Evolutionary conservation across 2,888 invertebrate genomes (phyloP).

Genomic region (Griposia aprilina): DNA sequence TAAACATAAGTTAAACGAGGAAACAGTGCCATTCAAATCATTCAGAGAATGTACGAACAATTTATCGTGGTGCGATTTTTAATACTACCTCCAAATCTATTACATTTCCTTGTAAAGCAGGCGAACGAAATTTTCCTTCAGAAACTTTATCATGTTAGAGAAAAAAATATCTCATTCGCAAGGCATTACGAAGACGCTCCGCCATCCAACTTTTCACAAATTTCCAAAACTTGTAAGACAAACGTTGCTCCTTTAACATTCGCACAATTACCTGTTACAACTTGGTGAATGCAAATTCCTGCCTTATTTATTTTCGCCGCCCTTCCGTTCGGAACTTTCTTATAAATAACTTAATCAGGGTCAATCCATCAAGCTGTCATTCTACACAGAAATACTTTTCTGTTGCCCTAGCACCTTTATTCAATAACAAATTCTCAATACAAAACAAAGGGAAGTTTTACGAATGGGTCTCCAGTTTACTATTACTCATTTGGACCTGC

Average conservation of each 20-base stretch:
- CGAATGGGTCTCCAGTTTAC: constrained; percentile 75
- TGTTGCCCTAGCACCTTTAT: constrained; percentile 70
- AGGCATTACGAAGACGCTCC: constrained; percentile 65
- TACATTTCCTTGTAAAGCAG: constrained; percentile 53
- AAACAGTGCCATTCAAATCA: background rate
- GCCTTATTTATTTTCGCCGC: constrained; percentile 68
- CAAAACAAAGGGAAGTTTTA: constrained; percentile 71
- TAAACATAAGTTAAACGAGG: constrained; percentile 18
- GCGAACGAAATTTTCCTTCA: constrained; percentile 59
- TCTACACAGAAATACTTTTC: constrained; percentile 74
- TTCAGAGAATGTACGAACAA: background rate
- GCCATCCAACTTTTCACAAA: constrained; percentile 68
- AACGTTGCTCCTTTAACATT: constrained; percentile 69
- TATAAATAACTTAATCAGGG: constrained; percentile 75
- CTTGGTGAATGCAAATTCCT: constrained; percentile 68
- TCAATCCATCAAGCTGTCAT: constrained; percentile 81
- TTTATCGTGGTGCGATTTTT: constrained; percentile 19
- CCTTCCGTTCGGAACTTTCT: constrained; percentile 68
- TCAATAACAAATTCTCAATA: constrained; percentile 72
- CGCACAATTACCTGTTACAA: constrained; percentile 68
- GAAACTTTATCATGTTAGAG: constrained; percentile 66
- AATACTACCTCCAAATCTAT: constrained; percentile 58
- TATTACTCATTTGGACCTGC: constrained; percentile 77
- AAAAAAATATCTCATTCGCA: constrained; percentile 67
- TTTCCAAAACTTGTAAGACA: constrained; percentile 70